phyloP scores from a whole-genome alignment of 2,113 vertebrate genomes.

The Heterotilapia buettikoferi region DNA sequence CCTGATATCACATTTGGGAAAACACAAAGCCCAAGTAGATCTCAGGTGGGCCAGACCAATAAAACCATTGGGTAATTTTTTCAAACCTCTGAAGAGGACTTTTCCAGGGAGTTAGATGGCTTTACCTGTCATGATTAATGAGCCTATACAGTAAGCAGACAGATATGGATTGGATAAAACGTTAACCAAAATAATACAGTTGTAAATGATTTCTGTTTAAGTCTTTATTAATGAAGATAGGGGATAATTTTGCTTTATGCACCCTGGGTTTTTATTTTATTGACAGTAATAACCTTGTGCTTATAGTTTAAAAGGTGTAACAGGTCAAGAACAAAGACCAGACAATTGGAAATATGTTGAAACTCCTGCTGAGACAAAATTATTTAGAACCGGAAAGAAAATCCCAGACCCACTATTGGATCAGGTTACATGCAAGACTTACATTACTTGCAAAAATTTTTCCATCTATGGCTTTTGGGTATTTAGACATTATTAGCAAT shows the following conservation, averaged over 20 bases:
- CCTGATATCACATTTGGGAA: background rate
- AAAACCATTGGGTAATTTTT: background rate
- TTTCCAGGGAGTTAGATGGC: background rate
- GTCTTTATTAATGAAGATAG: background rate
- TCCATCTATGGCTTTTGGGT: background rate
- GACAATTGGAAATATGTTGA: background rate
- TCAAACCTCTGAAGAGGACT: background rate
- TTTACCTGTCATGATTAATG: background rate
- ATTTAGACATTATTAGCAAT: background rate
- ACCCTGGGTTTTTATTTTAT: background rate
- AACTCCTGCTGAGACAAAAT: background rate
- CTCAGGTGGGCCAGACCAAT: background rate
- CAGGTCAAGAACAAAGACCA: background rate
- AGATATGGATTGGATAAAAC: background rate
- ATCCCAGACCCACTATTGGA: background rate
- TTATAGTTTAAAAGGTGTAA: background rate
- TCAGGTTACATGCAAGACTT: background rate
- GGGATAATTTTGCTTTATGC: background rate
- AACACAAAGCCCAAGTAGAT: background rate
- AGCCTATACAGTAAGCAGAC: background rate
- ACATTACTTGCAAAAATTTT: background rate
- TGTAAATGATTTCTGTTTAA: background rate
- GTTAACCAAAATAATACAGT: background rate
- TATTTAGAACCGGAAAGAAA: background rate
- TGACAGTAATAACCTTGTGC: background rate